Evolutionary conservation across 1,140 invertebrate species (phyloP).

Genomic region (Pseudachorutes palmiensis): DNA sequence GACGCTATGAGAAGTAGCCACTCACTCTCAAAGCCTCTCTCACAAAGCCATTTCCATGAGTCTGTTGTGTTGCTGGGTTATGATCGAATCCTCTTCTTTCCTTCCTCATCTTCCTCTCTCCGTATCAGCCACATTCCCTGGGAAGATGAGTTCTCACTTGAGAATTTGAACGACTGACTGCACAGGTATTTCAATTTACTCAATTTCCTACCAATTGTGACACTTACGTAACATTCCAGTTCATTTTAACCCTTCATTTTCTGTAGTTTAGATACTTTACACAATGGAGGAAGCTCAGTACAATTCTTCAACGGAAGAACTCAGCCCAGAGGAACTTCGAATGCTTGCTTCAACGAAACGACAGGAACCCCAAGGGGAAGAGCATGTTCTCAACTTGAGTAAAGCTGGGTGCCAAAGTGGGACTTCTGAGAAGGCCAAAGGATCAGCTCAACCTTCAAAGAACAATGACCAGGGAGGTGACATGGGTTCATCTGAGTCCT

Average conservation of each 20-base stretch:
- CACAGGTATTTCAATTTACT: too few species aligned
- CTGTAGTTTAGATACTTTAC: conserved; percentile 20
- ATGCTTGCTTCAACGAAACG: conserved; percentile 70
- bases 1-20: too few species aligned
- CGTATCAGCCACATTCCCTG: too few species aligned
- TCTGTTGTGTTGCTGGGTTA: too few species aligned
- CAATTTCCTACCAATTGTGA: too few species aligned
- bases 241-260: neutral
- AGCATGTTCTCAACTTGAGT: conserved; percentile 45
- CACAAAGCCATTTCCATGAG: too few species aligned
- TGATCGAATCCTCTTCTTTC: too few species aligned
- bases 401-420: neutral
- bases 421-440: neutral
- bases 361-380: conserved; percentile 87
- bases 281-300: neutral
- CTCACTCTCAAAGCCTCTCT: too few species aligned
- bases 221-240: neutral
- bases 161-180: too few species aligned
- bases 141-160: too few species aligned
- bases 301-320: conserved; percentile 69
- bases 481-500: conserved; percentile 3
- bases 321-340: conserved; percentile 75
- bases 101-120: too few species aligned
- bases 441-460: neutral
- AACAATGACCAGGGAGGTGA: neutral